Evolutionary conservation across 2,888 invertebrate species (phyloP).

Genomic region (Lingula anatina): DNA sequence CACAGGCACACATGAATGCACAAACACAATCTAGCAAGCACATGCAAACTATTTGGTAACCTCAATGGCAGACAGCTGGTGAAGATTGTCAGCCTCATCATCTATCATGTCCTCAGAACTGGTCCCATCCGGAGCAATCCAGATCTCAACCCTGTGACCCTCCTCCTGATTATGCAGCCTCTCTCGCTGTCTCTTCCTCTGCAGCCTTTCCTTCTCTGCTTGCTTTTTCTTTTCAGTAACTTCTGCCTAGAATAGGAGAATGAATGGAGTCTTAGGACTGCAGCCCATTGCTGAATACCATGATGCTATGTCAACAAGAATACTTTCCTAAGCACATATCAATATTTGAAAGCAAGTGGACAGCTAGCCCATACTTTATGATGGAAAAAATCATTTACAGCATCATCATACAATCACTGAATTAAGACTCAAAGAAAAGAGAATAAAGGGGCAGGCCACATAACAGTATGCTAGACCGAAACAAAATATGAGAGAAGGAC

Average conservation of each 20-base stretch:
- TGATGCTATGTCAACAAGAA: neutral
- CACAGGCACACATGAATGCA: no score
- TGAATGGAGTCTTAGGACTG: no score
- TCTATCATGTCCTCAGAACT: conserved; percentile 31
- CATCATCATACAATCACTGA: no score
- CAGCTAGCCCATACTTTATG: no score
- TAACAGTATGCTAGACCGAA: no score
- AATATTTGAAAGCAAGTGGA: no score
- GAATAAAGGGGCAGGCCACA: no score
- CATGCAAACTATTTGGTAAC: conserved; percentile 55
- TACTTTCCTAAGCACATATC: neutral
- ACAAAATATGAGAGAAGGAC: no score
- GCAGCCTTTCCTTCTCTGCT: conserved; percentile 59
- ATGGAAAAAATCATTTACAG: no score
- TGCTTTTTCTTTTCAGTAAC: conserved; percentile 75
- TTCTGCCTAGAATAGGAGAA: conserved; percentile 66
- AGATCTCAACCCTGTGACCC: conserved; percentile 68
- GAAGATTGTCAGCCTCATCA: conserved; percentile 59
- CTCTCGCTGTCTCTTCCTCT: conserved; percentile 56
- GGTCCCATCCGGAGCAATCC: conserved; percentile 76
- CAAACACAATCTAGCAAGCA: no score
- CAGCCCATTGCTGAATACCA: no score
- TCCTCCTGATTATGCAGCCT: conserved; percentile 13
- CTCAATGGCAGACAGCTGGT: conserved; percentile 71
- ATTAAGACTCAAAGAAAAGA: no score